These are phyloP conservation scores for Anolis apletophallus DNA, from an alignment of 2,797 vertebrate genomes.

Conservation along the genomic window DNA sequence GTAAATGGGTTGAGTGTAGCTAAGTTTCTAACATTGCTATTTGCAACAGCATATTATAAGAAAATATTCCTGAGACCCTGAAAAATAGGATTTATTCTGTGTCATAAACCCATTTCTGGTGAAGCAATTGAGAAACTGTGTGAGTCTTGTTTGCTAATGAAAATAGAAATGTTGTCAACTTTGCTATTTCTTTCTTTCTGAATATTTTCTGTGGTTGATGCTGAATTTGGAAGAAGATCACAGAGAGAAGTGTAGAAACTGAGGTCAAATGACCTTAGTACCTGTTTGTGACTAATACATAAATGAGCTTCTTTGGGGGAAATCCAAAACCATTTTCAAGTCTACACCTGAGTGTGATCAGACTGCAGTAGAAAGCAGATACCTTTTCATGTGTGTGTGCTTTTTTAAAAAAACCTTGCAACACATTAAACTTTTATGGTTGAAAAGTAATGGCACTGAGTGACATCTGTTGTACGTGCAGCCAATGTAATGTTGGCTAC, in stretches of 20 bases:
- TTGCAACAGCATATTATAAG: neutral
- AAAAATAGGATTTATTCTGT: constrained; percentile 30
- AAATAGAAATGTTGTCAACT: constrained; percentile 57
- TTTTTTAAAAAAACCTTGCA: constrained; percentile 19
- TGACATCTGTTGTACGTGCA: constrained; percentile 43
- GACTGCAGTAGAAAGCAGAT: constrained; percentile 30
- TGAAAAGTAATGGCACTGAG: constrained; percentile 37
- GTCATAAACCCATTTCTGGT: constrained; percentile 43
- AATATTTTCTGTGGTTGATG: constrained; percentile 64
- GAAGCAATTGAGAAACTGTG: constrained; percentile 28
- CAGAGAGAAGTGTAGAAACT: constrained; percentile 61
- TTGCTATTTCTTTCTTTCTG: constrained; percentile 65
- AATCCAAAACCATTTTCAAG: constrained; percentile 59
- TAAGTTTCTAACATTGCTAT: neutral
- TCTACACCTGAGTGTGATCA: constrained; percentile 63
- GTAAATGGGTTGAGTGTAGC: neutral
- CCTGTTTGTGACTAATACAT: constrained; percentile 68
- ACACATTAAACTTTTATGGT: constrained; percentile 46
- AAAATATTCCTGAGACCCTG: constrained; percentile 31
- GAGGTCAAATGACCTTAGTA: constrained; percentile 71
- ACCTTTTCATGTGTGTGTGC: constrained; percentile 11
- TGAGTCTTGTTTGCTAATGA: constrained; percentile 49
- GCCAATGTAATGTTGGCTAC: constrained; percentile 37
- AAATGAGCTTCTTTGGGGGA: constrained; percentile 67
- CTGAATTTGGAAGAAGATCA: constrained; percentile 73